Evolutionary conservation across 23 tunicate species (phyloP).

Genomic region (Halocynthia roretzi): DNA sequence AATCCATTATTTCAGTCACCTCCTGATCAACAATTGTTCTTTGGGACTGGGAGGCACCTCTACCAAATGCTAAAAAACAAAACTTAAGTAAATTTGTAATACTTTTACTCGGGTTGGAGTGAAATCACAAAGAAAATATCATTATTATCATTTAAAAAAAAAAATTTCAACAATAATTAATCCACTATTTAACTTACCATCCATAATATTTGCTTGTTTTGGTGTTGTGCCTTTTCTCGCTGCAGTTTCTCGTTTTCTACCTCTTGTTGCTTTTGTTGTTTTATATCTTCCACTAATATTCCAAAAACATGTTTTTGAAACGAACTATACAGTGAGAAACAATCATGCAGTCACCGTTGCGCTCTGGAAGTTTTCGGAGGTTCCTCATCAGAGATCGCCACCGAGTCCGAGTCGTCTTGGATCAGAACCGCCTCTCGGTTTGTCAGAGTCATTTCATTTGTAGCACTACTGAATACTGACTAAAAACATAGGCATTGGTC

Average conservation of each 20-base stretch:
- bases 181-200: not conserved
- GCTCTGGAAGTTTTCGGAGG: too few relatives aligned
- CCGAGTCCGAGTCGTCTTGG: too few relatives aligned
- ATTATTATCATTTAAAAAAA: too few relatives aligned
- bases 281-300: too few relatives aligned
- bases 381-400: too few relatives aligned
- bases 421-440: too few relatives aligned
- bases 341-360: too few relatives aligned
- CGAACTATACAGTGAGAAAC: too few relatives aligned
- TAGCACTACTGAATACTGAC: too few relatives aligned
- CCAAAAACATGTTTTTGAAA: too few relatives aligned
- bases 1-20: not conserved
- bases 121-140: not conserved
- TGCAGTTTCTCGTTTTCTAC: conserved; percentile 5
- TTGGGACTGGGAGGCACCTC: not conserved
- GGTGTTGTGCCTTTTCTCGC: not conserved
- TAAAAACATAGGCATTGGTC: too few relatives aligned
- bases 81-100: not conserved
- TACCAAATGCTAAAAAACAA: not conserved
- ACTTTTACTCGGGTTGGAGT: not conserved
- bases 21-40: not conserved
- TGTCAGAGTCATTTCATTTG: too few relatives aligned
- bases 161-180: not conserved
- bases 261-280: not conserved
- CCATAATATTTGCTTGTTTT: conserved; percentile 6